Conservation (phyloP, 2,113 vertebrate species). For the Rhinopithecus roxellana region DNA sequence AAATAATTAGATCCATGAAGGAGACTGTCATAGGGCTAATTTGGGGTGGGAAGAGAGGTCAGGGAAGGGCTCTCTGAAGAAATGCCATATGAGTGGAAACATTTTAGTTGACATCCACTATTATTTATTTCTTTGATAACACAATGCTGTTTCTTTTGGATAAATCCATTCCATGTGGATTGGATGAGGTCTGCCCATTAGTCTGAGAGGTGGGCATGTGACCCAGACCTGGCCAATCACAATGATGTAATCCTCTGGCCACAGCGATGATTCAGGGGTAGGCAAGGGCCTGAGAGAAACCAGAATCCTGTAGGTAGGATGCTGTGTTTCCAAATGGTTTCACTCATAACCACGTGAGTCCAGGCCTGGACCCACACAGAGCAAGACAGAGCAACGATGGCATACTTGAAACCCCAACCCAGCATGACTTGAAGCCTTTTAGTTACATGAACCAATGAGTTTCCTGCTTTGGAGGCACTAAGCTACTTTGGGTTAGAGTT, state of each 20-base stretch:
- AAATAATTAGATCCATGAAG: background rate
- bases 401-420: no score
- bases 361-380: accelerated
- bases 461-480: background rate
- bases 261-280: background rate
- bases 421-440: background rate
- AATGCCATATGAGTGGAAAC: accelerated
- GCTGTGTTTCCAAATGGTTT: background rate
- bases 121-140: background rate
- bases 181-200: background rate
- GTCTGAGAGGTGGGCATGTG: background rate
- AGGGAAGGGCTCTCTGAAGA: background rate
- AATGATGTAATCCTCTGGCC: background rate
- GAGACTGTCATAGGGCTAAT: background rate
- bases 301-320: background rate
- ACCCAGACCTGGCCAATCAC: background rate
- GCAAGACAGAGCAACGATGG: background rate
- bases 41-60: background rate
- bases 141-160: background rate
- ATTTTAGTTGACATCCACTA: background rate
- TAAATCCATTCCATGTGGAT: background rate
- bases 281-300: background rate
- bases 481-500: background rate
- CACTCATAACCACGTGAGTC: accelerated
- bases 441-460: background rate